Base-by-base conservation (phyloP, 2,113 vertebrate genomes). In the Cephalopholis sonnerati region DNA sequence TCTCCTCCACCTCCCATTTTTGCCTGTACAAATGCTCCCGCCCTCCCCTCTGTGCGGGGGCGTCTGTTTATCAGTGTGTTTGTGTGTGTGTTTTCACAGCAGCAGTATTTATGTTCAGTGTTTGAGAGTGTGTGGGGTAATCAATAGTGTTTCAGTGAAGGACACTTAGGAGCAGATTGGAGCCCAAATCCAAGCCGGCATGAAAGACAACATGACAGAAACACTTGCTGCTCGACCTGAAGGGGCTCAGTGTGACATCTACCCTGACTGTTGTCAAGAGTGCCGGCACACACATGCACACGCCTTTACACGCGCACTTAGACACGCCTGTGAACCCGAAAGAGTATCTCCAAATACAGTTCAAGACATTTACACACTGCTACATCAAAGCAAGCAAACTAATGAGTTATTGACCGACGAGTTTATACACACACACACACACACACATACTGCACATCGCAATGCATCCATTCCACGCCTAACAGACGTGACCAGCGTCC, bases 161-260 rank as follows among this genome's bases (percentile, higher is more conserved):
- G 90, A 92, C 91, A 91, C 92, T 91, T 81, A 75, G 77, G 76
- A 88, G 84, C 79, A 88, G 89, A 92, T 87, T 88, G 89, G 82
- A 90, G 77, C 73, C 87, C 63, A 88, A 93, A 88, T 90, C 77
- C 80, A 82, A 79, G 77, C 39, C 75, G 24, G 89, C 83, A 86
- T 93, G 89, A 93, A 93, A 93, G 90, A 90, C 87, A 82, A 90
- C 91, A 92, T 90, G 93, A 94, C 93, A 94, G 86, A 90, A 91
- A 92, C 87, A 91, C 84, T 93, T 86, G 86, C 79, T 83, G 78
- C 81, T 83, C 62, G 7, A 87, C 77, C 88, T 87, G 86, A 88
- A 87, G 85, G 73, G 71, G 72, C 89, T 87, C 87, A 85, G 83
- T 64, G 80, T 91, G 91, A 91, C 90, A 84, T 82, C 78, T 22